Conservation (phyloP, 2,797 vertebrate genomes). For the Borostomias antarcticus region DNA sequence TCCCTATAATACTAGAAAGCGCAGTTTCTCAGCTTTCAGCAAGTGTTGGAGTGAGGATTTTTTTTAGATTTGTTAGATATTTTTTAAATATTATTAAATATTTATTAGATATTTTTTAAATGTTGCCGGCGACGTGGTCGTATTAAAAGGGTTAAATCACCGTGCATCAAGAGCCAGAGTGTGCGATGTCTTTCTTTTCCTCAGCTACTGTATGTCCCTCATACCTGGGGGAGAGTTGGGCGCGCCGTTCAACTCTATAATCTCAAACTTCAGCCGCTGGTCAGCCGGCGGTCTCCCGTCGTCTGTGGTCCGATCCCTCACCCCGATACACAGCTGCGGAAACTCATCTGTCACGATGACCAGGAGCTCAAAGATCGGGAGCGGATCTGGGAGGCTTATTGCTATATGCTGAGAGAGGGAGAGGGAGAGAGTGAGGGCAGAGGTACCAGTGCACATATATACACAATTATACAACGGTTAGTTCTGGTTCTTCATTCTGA, state of each 20-base stretch:
- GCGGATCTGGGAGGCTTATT: slow-evolving; percentile 74
- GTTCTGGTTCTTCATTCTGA: background rate
- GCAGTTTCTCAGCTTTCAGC: no score
- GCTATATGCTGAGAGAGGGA: slow-evolving; percentile 73
- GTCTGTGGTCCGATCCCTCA: slow-evolving; percentile 61
- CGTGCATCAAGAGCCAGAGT: no score
- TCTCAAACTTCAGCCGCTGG: slow-evolving; percentile 80
- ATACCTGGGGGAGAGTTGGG: slow-evolving; percentile 69
- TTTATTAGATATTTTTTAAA: no score
- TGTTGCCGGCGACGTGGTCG: no score
- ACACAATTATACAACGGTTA: background rate
- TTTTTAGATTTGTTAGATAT: no score
- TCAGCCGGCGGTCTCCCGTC: slow-evolving; percentile 34
- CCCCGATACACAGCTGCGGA: slow-evolving; percentile 86
- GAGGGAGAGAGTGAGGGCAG: background rate
- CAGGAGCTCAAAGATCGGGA: slow-evolving; percentile 84
- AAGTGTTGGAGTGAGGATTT: no score
- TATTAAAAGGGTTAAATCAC: no score
- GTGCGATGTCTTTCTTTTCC: no score
- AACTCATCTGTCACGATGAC: slow-evolving; percentile 85
- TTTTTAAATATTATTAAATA: no score
- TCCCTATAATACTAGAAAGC: no score
- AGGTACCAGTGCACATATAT: background rate
- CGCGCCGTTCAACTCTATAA: slow-evolving; percentile 79
- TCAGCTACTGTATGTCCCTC: background rate